Base-by-base conservation (phyloP, 2,888 invertebrate species). In the Athrips mouffetella region DNA sequence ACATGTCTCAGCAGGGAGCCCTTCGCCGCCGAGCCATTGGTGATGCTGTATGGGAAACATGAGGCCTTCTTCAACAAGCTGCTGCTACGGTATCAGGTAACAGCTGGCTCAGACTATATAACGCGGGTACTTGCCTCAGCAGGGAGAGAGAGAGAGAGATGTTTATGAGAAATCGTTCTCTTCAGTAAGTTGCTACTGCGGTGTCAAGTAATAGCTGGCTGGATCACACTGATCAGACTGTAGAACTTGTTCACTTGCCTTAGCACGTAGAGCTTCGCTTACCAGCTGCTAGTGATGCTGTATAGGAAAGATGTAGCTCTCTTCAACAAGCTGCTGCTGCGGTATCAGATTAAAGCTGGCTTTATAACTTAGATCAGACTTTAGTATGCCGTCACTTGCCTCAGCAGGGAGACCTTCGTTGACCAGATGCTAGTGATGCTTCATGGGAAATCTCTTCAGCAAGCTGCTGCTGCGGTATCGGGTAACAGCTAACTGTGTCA, bases 291-390 rank as follows among this genome's bases (percentile, higher is more conserved):
- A 11, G 75, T 89, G 0, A 83, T 89, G 51, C 67, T 95, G 27
- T 94, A 92, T 71, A 94, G 94, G 0, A 91, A 92, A 57, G 94
- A 95, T 68, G 94, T 94, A 62, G 89, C 90, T 15, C 77, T 92
- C 60, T 86, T 95, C 51, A 93, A 94, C 73, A 92, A 93, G 62
- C 63, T 95, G 29, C 78, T 91, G 42, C 67, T 80, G 13, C 88
- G 93, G 48, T 93, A 89, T 70, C 79, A 91, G 77, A 90, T 89
- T 63, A 10, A n/a, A n/a, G 21, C 1, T n/a, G 30, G 2, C n/a
- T n/a, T n/a, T n/a, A n/a, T n/a, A n/a, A n/a, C n/a, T n/a, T n/a
- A n/a, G n/a, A n/a, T n/a, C n/a, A n/a, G n/a, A n/a, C n/a, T n/a
- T n/a, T n/a, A n/a, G n/a, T 90, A 90, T 48, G 84, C 89, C 0